Percentiles rank a stretch among this genome's conserved stretches.
phyloP scores from a whole-genome alignment of 2,888 invertebrate species.

The Apeira syringaria region DNA sequence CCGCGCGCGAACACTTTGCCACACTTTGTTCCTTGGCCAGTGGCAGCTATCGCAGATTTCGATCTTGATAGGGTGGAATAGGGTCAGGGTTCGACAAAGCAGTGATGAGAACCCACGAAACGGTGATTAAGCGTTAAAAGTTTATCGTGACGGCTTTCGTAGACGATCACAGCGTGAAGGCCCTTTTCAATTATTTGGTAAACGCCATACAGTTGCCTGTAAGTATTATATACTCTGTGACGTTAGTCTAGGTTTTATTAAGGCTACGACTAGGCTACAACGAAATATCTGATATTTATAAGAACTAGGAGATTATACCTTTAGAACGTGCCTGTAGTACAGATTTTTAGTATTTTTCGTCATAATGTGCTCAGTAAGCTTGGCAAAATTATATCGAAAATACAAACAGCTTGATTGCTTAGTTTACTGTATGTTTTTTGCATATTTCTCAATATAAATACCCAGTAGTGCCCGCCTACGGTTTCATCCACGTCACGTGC shows the following conservation, averaged over 20 bases:
- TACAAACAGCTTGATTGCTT: too few relatives aligned
- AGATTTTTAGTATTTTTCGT: neutral
- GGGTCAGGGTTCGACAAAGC: constrained; percentile 72
- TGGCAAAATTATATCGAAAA: too few relatives aligned
- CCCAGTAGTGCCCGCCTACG: too few relatives aligned
- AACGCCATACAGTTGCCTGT: neutral
- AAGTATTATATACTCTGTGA: neutral
- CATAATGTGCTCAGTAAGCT: neutral
- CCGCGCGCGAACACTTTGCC: constrained; percentile 48
- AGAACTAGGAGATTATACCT: neutral
- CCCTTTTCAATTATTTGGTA: constrained; percentile 1
- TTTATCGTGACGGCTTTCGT: constrained; percentile 24
- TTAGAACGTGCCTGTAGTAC: too few relatives aligned
- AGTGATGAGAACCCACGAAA: constrained; percentile 41
- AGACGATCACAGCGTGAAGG: neutral
- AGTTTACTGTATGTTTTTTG: neutral
- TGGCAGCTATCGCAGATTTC: constrained; percentile 69
- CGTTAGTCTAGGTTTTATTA: neutral
- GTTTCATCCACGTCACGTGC: neutral
- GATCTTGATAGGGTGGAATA: constrained; percentile 73
- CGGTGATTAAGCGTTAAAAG: constrained; percentile 30
- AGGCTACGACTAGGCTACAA: neutral
- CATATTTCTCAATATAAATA: too few relatives aligned
- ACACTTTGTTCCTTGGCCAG: constrained; percentile 62
- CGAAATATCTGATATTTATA: constrained; percentile 2